phyloP scores from a whole-genome alignment of 2,888 invertebrate species.

The Phragmatobia fuliginosa region DNA sequence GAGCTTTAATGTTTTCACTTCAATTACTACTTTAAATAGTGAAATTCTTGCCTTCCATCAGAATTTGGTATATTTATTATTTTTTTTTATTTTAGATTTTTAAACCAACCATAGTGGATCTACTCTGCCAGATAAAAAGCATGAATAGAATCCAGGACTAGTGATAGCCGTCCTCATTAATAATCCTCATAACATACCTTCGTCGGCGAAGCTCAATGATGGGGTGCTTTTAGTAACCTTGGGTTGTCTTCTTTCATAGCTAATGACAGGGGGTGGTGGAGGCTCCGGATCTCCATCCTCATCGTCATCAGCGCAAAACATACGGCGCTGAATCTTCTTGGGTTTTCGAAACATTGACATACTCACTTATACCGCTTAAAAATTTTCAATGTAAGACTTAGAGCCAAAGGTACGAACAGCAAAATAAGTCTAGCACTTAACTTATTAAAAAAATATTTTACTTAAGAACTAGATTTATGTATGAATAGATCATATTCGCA shows the following conservation, averaged over 20 bases:
- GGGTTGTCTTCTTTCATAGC: conserved; percentile 78
- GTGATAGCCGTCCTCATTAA: no score
- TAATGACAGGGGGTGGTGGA: conserved; percentile 83
- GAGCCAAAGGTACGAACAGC: neutral
- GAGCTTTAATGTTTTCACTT: neutral
- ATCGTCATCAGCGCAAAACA: conserved; percentile 91
- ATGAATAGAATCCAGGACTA: no score
- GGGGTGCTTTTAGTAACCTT: conserved; percentile 85
- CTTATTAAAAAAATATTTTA: neutral
- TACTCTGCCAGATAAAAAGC: no score
- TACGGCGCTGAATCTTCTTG: conserved; percentile 92
- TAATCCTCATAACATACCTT: no score
- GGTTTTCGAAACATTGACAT: conserved; percentile 97
- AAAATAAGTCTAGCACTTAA: neutral
- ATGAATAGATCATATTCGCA: neutral
- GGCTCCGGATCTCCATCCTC: conserved; percentile 87
- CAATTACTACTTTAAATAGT: neutral
- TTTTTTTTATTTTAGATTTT: no score
- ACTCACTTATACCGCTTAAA: conserved; percentile 22
- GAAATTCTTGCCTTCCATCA: neutral
- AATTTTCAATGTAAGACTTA: neutral
- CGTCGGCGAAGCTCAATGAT: conserved; percentile 94
- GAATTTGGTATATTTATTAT: no score
- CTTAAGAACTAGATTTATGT: neutral
- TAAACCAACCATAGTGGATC: no score